Evolutionary conservation across 2,113 vertebrate species (phyloP).

Genomic region (Calypte anna): DNA sequence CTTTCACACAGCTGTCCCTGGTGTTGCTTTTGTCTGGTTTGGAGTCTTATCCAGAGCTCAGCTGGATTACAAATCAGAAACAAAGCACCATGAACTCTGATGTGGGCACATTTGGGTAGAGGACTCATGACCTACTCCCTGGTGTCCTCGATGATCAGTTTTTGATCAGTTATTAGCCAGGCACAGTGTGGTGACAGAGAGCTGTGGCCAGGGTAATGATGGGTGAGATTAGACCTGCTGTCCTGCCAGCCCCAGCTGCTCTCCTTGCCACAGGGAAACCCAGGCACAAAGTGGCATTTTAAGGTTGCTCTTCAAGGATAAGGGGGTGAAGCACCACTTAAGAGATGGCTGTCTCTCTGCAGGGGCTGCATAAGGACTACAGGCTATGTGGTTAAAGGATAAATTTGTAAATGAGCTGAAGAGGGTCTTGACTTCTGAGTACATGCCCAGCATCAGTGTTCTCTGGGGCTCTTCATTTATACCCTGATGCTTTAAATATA

Average conservation of each 20-base stretch:
- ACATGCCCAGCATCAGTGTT: neutral
- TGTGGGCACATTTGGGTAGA: neutral
- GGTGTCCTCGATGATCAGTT: neutral
- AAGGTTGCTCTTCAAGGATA: neutral
- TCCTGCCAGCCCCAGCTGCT: neutral
- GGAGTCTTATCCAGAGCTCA: neutral
- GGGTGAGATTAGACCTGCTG: neutral
- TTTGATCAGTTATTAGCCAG: neutral
- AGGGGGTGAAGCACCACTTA: neutral
- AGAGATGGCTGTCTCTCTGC: neutral
- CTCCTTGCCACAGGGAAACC: neutral
- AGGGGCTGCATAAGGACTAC: neutral
- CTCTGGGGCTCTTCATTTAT: neutral
- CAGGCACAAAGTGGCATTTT: neutral
- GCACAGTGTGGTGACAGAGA: neutral
- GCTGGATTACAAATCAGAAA: neutral
- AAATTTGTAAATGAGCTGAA: neutral
- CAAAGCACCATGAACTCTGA: neutral
- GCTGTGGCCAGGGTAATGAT: neutral
- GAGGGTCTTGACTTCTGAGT: neutral
- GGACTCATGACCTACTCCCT: neutral
- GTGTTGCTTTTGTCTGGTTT: neutral
- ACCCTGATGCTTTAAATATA: fast-evolving
- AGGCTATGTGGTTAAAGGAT: neutral
- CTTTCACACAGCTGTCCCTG: neutral